A percentile compares a stretch with the other conserved stretches of the same genome.
Conservation (phyloP, 2,888 invertebrate species). For the Mongoloraphidia duomilia region DNA sequence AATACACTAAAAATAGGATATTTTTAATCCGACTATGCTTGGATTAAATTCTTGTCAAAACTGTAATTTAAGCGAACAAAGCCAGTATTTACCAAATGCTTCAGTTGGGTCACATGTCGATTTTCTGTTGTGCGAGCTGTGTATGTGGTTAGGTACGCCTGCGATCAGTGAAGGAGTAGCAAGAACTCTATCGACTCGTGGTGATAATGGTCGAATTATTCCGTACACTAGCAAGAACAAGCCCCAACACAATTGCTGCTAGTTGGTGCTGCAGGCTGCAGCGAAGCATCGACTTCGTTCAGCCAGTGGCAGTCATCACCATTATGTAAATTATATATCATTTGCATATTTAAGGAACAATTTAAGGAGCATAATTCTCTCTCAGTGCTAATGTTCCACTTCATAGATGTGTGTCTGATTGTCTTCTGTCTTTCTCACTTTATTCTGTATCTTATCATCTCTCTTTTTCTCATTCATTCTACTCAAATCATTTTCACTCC, state of each 20-base stretch:
- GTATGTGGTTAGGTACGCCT: too few species aligned
- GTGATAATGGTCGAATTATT: slow-evolving; percentile 30
- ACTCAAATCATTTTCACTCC: background rate
- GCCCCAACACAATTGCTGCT: slow-evolving; percentile 23
- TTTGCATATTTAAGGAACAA: slow-evolving; percentile 31
- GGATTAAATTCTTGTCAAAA: too few species aligned
- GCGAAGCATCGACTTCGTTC: too few species aligned
- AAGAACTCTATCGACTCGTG: slow-evolving; percentile 13
- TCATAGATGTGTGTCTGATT: slow-evolving; percentile 10
- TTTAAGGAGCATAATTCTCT: slow-evolving; percentile 26
- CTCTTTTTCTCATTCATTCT: background rate
- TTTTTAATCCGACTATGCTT: too few species aligned
- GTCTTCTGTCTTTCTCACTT: too few species aligned
- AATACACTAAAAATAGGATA: too few species aligned
- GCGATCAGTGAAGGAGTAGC: too few species aligned
- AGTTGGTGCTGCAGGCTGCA: background rate
- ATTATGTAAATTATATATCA: slow-evolving; percentile 28
- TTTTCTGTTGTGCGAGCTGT: too few species aligned
- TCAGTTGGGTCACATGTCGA: too few species aligned
- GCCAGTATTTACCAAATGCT: too few species aligned
- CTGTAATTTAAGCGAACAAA: too few species aligned
- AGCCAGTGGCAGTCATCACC: slow-evolving; percentile 24
- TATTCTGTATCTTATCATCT: background rate
- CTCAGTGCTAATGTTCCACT: slow-evolving; percentile 19
- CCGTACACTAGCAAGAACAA: slow-evolving; percentile 24